Conservation (phyloP, 2,888 invertebrate genomes). For the Troides helena region DNA sequence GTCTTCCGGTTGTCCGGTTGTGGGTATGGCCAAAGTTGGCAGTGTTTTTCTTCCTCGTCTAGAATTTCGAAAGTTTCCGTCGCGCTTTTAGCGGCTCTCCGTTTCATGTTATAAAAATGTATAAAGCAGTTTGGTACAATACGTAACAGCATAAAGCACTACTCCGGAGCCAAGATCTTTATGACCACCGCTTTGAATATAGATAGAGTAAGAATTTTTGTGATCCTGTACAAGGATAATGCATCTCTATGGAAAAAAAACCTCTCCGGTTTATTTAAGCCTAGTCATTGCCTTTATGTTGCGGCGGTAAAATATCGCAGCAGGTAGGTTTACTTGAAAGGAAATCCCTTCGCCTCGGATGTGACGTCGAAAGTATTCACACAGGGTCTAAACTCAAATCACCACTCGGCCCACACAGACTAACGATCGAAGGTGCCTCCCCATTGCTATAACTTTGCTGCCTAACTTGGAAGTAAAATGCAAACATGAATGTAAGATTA, state of each 20-base stretch:
- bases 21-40: too few relatives aligned
- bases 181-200: conserved; percentile 19
- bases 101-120: too few relatives aligned
- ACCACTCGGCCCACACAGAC: conserved; percentile 47
- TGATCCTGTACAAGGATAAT: conserved; percentile 21
- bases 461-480: too few relatives aligned
- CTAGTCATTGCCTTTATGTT: conserved; percentile 29
- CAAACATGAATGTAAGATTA: too few relatives aligned
- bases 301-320: conserved; percentile 28
- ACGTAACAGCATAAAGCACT: too few relatives aligned
- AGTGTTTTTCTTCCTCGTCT: too few relatives aligned
- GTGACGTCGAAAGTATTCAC: conserved; percentile 52
- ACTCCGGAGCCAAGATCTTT: background rate
- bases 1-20: too few relatives aligned
- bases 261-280: conserved; percentile 21
- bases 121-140: too few relatives aligned
- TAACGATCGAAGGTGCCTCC: conserved; percentile 22
- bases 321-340: conserved; percentile 49
- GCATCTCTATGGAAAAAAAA: conserved; percentile 18
- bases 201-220: conserved; percentile 9
- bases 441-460: too few relatives aligned
- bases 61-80: too few relatives aligned
- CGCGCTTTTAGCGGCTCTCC: too few relatives aligned
- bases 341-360: conserved; percentile 57
- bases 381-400: conserved; percentile 53